A percentile compares a stretch with the other conserved stretches of the same genome.
Conservation (phyloP, 2,797 vertebrate species). For the Chaunax sp. region DNA sequence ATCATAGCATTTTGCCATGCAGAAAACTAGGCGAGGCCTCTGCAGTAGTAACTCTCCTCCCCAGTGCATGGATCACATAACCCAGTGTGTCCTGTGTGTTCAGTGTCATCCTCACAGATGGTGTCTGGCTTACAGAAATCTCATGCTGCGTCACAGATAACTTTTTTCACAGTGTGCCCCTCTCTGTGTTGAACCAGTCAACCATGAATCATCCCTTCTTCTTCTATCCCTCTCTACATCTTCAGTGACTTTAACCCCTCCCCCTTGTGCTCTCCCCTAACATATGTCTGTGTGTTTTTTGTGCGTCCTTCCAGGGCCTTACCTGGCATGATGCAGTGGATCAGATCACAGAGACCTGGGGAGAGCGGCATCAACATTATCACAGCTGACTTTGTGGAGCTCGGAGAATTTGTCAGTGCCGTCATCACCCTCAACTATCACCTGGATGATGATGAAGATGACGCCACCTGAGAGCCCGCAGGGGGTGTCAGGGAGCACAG, state of each 20-base stretch:
- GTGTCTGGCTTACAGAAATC: slow-evolving; percentile 58
- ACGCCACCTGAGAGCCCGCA: slow-evolving; percentile 87
- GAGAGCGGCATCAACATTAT: slow-evolving; percentile 97
- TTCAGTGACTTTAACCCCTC: slow-evolving; percentile 23
- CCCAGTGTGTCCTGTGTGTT: slow-evolving; percentile 51
- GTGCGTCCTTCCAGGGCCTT: slow-evolving; percentile 86
- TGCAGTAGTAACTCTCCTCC: slow-evolving; percentile 24
- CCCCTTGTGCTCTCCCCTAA: not conserved
- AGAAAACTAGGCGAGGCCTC: slow-evolving; percentile 35
- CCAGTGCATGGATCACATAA: slow-evolving; percentile 34
- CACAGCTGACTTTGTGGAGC: slow-evolving; percentile 98
- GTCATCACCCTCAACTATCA: slow-evolving; percentile 98
- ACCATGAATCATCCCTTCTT: slow-evolving; percentile 41
- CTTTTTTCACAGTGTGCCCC: slow-evolving; percentile 43
- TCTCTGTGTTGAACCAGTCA: slow-evolving; percentile 35
- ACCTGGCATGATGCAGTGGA: slow-evolving; percentile 98
- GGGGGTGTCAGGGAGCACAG: slow-evolving; percentile 66
- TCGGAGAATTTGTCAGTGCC: slow-evolving; percentile 97
- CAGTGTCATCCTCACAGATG: slow-evolving; percentile 62
- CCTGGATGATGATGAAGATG: slow-evolving; percentile 91
- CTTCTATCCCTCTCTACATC: slow-evolving; percentile 11
- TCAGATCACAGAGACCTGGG: slow-evolving; percentile 92
- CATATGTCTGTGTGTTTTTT: slow-evolving; percentile 3
- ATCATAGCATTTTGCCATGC: slow-evolving; percentile 19
- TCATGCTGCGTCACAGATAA: slow-evolving; percentile 53